phyloP scores from a whole-genome alignment of 92 coral and sea anemone genomes.

The Bergia sp. region DNA sequence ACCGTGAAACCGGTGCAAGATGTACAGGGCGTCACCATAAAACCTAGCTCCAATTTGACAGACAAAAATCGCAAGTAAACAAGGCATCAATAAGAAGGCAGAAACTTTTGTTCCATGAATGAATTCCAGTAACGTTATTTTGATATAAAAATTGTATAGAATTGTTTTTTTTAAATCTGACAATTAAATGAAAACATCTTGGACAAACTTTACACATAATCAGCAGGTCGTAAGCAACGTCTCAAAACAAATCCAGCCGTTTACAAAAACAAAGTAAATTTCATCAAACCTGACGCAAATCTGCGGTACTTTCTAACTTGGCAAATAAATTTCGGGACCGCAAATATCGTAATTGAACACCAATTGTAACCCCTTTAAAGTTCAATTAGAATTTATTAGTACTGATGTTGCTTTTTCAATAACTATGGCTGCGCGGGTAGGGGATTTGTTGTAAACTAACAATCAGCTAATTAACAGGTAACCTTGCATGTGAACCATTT shows the following conservation, averaged over 20 bases:
- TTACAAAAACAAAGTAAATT: slow-evolving; percentile 10
- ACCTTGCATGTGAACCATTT: slow-evolving; percentile 3
- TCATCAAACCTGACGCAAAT: slow-evolving; percentile 27
- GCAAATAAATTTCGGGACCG: slow-evolving; percentile 10
- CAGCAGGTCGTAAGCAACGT: slow-evolving; percentile 40
- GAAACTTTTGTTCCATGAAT: not conserved
- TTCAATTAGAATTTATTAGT: slow-evolving; percentile 38
- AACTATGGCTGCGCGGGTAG: slow-evolving; percentile 33
- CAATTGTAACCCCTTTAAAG: slow-evolving; percentile 28
- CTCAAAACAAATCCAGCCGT: slow-evolving; percentile 25
- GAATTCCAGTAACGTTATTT: slow-evolving; percentile 17
- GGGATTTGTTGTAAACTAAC: slow-evolving; percentile 35
- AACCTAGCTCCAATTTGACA: not conserved
- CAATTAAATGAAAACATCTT: slow-evolving; percentile 37
- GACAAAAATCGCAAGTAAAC: not conserved
- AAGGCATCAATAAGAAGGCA: not conserved
- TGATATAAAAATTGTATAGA: slow-evolving; percentile 25
- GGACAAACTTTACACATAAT: slow-evolving; percentile 30
- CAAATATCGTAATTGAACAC: slow-evolving; percentile 33
- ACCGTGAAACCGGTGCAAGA: not conserved
- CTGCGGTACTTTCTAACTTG: slow-evolving; percentile 34
- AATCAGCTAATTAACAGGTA: slow-evolving; percentile 46
- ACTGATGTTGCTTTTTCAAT: slow-evolving; percentile 37
- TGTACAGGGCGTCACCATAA: slow-evolving; percentile 11
- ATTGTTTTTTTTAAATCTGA: slow-evolving; percentile 14